Conservation (phyloP, 2,888 invertebrate species). For the Dorcus parallelipipedus region DNA sequence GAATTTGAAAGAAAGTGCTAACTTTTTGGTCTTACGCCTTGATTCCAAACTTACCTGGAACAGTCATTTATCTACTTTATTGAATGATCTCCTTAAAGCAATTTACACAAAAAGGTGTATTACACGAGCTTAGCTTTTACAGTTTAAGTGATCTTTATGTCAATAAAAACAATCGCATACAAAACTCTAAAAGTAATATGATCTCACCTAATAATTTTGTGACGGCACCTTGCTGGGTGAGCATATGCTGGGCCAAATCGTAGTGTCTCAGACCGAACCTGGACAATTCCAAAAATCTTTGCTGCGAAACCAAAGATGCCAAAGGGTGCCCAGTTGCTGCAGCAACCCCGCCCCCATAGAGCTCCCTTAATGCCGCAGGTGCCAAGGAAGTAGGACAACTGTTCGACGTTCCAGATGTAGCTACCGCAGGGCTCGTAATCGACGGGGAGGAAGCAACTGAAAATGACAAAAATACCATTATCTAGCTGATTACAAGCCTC, state of each 20-base stretch:
- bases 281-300: slow-evolving; percentile 76
- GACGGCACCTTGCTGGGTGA: slow-evolving; percentile 88
- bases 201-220: slow-evolving; percentile 84
- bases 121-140: no score
- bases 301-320: slow-evolving; percentile 72
- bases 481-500: no score
- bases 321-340: slow-evolving; percentile 59
- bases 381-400: slow-evolving; percentile 36
- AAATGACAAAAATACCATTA: slow-evolving; percentile 30
- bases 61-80: no score
- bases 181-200: no score
- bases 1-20: no score
- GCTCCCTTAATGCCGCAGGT: slow-evolving; percentile 47
- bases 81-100: no score
- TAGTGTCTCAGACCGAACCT: slow-evolving; percentile 81
- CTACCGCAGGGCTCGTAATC: slow-evolving; percentile 52
- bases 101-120: no score
- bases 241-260: slow-evolving; percentile 86
- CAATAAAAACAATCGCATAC: no score
- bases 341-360: slow-evolving; percentile 42
- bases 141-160: no score
- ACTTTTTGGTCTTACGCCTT: no score
- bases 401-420: slow-evolving; percentile 40
- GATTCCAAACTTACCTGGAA: no score
- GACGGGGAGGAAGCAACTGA: slow-evolving; percentile 58